phyloP scores from a whole-genome alignment of 1,140 invertebrate species.

The Nautilus pompilius region DNA sequence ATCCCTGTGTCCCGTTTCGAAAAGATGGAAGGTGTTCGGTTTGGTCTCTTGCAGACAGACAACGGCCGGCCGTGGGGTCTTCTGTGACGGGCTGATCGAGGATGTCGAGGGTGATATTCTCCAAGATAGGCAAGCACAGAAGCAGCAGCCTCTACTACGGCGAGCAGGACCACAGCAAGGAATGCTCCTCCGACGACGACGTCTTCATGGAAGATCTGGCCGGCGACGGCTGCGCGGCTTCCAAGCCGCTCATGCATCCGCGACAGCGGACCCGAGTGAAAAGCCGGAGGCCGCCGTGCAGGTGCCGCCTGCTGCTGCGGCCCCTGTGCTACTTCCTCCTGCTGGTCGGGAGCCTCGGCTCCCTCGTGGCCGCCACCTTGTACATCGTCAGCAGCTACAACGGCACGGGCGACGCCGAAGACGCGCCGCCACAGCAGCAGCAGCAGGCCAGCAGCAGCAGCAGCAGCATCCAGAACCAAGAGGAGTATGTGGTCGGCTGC shows the following conservation, averaged over 20 bases:
- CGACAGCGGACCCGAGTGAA: conserved; percentile 31
- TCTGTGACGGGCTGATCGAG: no score
- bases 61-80: not conserved
- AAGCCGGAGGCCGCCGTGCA: conserved; percentile 28
- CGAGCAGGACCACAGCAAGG: conserved; percentile 20
- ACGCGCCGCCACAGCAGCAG: not conserved
- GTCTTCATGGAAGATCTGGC: conserved; percentile 37
- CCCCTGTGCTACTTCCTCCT: conserved; percentile 36
- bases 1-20: not conserved
- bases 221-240: conserved; percentile 25
- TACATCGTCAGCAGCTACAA: conserved; percentile 25
- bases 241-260: conserved; percentile 45
- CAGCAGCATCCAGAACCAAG: not conserved
- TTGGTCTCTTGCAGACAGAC: not conserved
- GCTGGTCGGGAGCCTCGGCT: conserved; percentile 30
- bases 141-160: conserved; percentile 27
- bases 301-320: conserved; percentile 27
- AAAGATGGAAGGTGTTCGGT: not conserved
- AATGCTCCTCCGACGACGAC: conserved; percentile 38
- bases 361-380: conserved; percentile 31
- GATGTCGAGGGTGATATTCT: conserved; percentile 22
- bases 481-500: conserved; percentile 55
- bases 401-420: not conserved
- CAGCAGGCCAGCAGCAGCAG: not conserved
- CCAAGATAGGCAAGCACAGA: conserved; percentile 16